These are phyloP conservation scores for Eurystomus glaucurus DNA, from an alignment of 2,797 vertebrate genomes.

Conservation along the genomic window DNA sequence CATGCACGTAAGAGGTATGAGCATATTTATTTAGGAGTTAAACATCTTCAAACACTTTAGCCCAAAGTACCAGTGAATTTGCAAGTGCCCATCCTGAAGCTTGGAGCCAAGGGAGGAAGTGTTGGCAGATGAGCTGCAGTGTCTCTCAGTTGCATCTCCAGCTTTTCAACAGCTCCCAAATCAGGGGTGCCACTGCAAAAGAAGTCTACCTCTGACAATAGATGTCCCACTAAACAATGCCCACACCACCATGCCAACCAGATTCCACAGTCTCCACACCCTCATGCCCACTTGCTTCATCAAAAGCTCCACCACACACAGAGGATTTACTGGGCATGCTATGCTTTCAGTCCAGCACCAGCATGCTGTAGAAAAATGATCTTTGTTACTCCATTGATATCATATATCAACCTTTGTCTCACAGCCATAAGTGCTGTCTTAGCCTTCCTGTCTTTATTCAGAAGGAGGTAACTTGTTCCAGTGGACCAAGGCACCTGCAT, in stretches of 20 bases:
- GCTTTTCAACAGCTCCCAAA: background rate
- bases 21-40: background rate
- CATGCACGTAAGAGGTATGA: background rate
- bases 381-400: background rate
- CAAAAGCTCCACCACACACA: background rate
- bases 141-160: background rate
- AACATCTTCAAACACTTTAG: background rate
- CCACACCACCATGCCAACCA: background rate
- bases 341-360: background rate
- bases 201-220: background rate
- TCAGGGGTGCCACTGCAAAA: background rate
- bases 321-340: background rate
- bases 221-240: background rate
- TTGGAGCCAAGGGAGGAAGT: background rate
- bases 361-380: background rate
- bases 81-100: background rate
- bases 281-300: background rate
- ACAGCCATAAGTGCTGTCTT: background rate
- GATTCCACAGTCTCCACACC: background rate
- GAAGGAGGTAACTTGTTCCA: background rate
- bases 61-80: background rate
- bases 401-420: background rate
- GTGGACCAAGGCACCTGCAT: background rate
- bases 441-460: background rate
- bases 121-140: background rate